Conservation (phyloP, 2,888 invertebrate species). For the Nemurella pictetii region DNA sequence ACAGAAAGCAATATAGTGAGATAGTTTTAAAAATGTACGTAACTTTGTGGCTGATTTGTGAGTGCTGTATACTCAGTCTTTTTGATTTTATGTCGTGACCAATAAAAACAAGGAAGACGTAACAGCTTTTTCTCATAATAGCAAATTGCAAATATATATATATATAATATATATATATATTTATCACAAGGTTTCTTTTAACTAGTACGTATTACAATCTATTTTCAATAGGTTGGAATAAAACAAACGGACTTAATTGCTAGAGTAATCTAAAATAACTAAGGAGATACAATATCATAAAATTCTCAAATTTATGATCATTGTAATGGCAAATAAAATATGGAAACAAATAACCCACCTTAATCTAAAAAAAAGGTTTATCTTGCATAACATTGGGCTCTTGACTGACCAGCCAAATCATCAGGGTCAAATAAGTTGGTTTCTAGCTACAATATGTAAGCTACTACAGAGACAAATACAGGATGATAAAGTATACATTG, state of each 20-base stretch:
- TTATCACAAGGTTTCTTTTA: constrained; percentile 38
- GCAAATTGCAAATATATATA: constrained; percentile 39
- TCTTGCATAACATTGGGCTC: neutral
- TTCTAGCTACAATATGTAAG: constrained; percentile 25
- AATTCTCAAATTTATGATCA: neutral
- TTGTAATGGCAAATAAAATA: constrained; percentile 36
- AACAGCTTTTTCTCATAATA: constrained; percentile 39
- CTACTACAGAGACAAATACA: constrained; percentile 39
- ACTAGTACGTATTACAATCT: constrained; percentile 37
- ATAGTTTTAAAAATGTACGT: constrained; percentile 23
- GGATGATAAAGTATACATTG: constrained; percentile 40
- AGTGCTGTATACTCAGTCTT: constrained; percentile 25
- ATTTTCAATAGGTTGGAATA: constrained; percentile 38
- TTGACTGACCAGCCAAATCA: neutral
- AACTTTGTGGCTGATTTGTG: constrained; percentile 19
- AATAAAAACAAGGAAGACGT: constrained; percentile 40
- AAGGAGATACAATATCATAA: constrained; percentile 36
- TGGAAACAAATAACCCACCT: constrained; percentile 37
- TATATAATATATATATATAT: neutral
- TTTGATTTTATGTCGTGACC: neutral
- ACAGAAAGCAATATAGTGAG: constrained; percentile 31
- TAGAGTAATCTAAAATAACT: constrained; percentile 42
- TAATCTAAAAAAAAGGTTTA: neutral
- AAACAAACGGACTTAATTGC: constrained; percentile 39
- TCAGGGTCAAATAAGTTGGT: neutral